phyloP scores from a whole-genome alignment of 92 coral and sea anemone genomes.

The Palythoa grandiflora region DNA sequence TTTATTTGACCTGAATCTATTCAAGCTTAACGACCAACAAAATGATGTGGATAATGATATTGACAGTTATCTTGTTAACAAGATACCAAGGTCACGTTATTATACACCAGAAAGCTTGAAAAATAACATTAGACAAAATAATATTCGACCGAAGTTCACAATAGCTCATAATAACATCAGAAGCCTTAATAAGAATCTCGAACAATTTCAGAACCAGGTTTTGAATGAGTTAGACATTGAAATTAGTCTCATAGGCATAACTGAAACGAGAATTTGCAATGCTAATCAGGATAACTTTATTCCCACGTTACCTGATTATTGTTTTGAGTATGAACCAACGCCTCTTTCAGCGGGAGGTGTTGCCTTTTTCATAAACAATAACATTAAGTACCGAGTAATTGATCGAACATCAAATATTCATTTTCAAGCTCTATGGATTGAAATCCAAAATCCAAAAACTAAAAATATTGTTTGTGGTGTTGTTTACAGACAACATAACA shows the following conservation, averaged over 20 bases:
- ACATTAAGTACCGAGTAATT: background rate
- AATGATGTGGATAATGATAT: conserved; percentile 33
- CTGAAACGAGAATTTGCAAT: conserved; percentile 49
- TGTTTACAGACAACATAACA: too few species aligned
- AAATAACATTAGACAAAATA: conserved; percentile 18
- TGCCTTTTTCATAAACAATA: conserved; percentile 36
- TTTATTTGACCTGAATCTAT: conserved; percentile 31
- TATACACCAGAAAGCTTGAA: conserved; percentile 33
- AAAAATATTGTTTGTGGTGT: too few species aligned
- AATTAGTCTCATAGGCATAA: conserved; percentile 40
- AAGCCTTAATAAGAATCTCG: conserved; percentile 45
- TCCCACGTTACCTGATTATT: conserved; percentile 37
- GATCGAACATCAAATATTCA: too few species aligned
- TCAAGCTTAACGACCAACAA: conserved; percentile 29
- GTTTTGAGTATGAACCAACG: conserved; percentile 47
- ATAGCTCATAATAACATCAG: conserved; percentile 26
- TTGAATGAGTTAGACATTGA: conserved; percentile 42
- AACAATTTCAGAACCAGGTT: conserved; percentile 46
- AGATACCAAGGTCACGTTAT: conserved; percentile 29
- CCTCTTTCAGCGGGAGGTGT: conserved; percentile 49
- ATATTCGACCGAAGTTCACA: conserved; percentile 17
- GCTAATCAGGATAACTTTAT: conserved; percentile 29
- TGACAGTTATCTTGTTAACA: conserved; percentile 32
- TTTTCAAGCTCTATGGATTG: too few species aligned
- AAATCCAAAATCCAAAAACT: too few species aligned